Conservation (phyloP, 2,797 vertebrate species). For the Silurus lanzhouensis region DNA sequence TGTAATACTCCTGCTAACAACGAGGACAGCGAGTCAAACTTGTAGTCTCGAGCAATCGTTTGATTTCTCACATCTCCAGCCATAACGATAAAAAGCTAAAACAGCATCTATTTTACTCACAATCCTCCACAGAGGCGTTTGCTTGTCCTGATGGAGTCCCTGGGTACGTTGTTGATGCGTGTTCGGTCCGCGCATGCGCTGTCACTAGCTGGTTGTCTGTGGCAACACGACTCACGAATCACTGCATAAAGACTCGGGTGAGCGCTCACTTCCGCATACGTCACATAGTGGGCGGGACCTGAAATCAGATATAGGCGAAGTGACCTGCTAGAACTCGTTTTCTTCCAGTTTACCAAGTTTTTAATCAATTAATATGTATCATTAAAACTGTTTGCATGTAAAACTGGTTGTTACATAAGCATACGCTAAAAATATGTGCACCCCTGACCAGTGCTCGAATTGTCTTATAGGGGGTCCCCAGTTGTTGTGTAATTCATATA, state of each 20-base stretch:
- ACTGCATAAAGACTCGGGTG: not conserved
- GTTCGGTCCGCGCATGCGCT: conserved; percentile 11
- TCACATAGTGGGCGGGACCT: not conserved
- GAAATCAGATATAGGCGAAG: not conserved
- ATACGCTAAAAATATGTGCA: too few species aligned
- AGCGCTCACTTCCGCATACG: conserved; percentile 7
- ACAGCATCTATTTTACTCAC: conserved; percentile 23
- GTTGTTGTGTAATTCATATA: too few species aligned
- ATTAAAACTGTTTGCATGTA: too few species aligned
- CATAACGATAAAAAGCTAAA: not conserved
- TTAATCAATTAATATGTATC: not conserved
- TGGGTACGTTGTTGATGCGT: conserved; percentile 19
- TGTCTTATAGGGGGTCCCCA: too few species aligned
- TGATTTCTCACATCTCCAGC: not conserved
- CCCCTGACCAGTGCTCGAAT: too few species aligned
- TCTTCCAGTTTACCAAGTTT: not conserved
- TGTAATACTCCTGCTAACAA: not conserved
- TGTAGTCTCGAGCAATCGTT: too few species aligned
- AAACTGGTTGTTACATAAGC: too few species aligned
- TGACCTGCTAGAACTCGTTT: not conserved
- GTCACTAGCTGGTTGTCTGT: conserved; percentile 20
- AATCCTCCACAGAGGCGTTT: conserved; percentile 32
- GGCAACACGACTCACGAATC: conserved; percentile 25
- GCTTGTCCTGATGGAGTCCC: conserved; percentile 16
- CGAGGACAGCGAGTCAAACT: not conserved